Evolutionary conservation across 1,140 invertebrate genomes (phyloP).

Genomic region (Calliopsis andreniformis): DNA sequence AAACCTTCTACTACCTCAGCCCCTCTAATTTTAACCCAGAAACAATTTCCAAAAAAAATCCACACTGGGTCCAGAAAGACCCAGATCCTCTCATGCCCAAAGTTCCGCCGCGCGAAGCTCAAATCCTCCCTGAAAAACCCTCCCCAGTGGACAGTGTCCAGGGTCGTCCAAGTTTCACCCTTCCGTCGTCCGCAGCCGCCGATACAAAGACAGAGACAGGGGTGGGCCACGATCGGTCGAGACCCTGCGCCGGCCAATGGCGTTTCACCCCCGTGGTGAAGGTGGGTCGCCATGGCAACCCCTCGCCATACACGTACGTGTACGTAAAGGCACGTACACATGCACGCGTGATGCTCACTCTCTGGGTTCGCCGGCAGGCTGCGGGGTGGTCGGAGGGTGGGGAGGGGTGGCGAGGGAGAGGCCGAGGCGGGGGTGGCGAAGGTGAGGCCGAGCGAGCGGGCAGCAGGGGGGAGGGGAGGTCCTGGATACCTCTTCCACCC

Average conservation of each 20-base stretch:
- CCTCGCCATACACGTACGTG: slow-evolving; percentile 70
- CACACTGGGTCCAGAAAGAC: too few relatives aligned
- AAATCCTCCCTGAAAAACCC: too few relatives aligned
- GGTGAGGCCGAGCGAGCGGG: slow-evolving; percentile 1
- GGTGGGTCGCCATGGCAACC: slow-evolving; percentile 79
- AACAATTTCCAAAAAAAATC: too few relatives aligned
- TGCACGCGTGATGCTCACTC: slow-evolving; percentile 59
- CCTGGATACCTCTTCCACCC: slow-evolving; percentile 75
- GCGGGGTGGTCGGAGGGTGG: slow-evolving; percentile 23
- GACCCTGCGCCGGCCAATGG: slow-evolving; percentile 78
- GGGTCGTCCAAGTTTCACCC: slow-evolving; percentile 32
- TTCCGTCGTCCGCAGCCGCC: slow-evolving; percentile 26
- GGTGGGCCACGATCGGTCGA: slow-evolving; percentile 75
- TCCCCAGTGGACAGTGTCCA: slow-evolving; percentile 71
- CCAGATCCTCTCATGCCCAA: too few relatives aligned
- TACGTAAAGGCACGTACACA: slow-evolving; percentile 51
- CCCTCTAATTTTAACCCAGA: too few relatives aligned
- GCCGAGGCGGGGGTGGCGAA: slow-evolving; percentile 20
- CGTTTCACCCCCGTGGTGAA: slow-evolving; percentile 79
- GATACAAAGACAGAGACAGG: slow-evolving; percentile 51
- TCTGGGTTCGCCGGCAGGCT: slow-evolving; percentile 39
- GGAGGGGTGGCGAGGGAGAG: slow-evolving; percentile 21
- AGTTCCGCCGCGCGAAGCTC: too few relatives aligned
- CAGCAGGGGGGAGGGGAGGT: slow-evolving; percentile 40
- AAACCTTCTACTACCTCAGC: too few relatives aligned